phyloP scores from a whole-genome alignment of 2,797 vertebrate genomes.

The Silurus aristotelis region DNA sequence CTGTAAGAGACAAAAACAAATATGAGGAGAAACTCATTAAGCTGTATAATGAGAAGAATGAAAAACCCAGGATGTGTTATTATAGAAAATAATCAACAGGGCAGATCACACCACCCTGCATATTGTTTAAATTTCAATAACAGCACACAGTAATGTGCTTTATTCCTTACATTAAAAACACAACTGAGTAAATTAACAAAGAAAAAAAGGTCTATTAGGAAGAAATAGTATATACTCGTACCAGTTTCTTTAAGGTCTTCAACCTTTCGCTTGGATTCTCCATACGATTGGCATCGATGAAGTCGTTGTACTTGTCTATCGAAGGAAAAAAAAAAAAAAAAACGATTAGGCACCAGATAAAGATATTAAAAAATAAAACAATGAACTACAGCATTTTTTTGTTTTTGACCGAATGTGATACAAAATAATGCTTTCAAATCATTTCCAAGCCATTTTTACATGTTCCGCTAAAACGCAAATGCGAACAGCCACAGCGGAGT shows the following conservation, averaged over 20 bases:
- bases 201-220: no score
- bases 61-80: not conserved
- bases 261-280: constrained; percentile 88
- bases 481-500: not conserved
- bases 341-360: not conserved
- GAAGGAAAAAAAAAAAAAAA: constrained; percentile 1
- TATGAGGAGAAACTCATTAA: not conserved
- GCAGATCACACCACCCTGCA: no score
- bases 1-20: constrained; percentile 63
- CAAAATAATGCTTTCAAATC: not conserved
- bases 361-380: not conserved
- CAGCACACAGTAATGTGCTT: not conserved
- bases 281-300: constrained; percentile 94
- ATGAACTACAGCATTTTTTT: not conserved
- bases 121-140: not conserved
- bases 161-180: not conserved
- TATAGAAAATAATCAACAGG: not conserved
- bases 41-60: not conserved
- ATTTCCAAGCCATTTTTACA: not conserved
- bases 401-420: not conserved
- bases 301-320: constrained; percentile 94
- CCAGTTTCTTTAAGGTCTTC: constrained; percentile 92
- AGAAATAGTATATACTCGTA: constrained; percentile 53
- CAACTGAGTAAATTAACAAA: no score
- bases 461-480: not conserved